Percentiles rank a stretch among this genome's conserved stretches.
phyloP scores from a whole-genome alignment of 2,797 vertebrate genomes.

The Spinus olivaceus region DNA sequence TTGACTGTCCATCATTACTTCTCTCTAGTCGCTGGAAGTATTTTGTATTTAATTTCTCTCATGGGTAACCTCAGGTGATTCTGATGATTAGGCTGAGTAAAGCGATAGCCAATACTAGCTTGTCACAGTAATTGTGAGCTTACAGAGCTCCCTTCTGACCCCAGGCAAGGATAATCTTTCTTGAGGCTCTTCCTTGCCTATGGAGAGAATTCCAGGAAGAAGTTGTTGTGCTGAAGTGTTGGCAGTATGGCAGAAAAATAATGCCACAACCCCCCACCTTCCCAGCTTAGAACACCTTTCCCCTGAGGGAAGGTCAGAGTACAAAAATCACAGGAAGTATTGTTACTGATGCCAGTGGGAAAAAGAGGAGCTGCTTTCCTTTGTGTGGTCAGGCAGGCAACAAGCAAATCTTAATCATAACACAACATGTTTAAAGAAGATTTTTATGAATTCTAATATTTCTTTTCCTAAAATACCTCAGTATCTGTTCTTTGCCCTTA shows the following conservation, averaged over 20 bases:
- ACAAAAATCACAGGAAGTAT: neutral
- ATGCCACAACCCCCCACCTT: neutral
- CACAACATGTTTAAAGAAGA: neutral
- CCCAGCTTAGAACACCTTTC: neutral
- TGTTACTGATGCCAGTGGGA: neutral
- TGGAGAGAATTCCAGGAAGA: neutral
- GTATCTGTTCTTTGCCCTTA: neutral
- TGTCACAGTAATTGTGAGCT: neutral
- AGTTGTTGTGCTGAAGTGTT: neutral
- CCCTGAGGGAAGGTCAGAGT: neutral
- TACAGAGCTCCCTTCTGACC: neutral
- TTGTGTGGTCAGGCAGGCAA: neutral
- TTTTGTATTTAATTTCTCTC: neutral
- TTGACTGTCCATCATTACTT: neutral
- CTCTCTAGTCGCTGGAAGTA: neutral
- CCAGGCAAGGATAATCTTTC: neutral
- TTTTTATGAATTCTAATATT: neutral
- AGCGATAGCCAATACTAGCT: neutral
- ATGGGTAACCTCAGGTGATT: neutral
- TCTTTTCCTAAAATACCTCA: neutral
- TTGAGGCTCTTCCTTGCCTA: neutral
- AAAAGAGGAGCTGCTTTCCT: neutral
- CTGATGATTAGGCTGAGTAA: neutral
- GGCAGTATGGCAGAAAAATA: neutral
- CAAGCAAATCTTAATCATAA: neutral